A percentile compares a stretch with the other conserved stretches of the same genome.
phyloP scores from a whole-genome alignment of 2,797 vertebrate species.

The Danio choprae region DNA sequence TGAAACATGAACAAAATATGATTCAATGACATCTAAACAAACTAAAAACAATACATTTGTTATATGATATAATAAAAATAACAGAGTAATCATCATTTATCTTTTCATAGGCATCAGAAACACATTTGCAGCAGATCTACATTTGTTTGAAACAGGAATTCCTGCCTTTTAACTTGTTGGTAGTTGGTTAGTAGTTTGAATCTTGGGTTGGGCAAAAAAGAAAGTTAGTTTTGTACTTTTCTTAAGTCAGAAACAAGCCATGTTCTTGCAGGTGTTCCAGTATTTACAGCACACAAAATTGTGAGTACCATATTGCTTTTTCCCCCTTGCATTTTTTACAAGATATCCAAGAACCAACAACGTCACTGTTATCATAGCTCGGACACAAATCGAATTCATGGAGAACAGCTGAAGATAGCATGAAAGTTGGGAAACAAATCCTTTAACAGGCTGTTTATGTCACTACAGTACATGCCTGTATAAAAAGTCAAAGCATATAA shows the following conservation, averaged over 20 bases:
- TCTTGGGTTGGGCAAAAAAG: conserved; percentile 15
- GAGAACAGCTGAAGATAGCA: conserved; percentile 5
- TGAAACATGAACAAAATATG: no score
- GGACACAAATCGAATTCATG: neutral
- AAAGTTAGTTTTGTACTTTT: neutral
- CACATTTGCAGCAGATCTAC: no score
- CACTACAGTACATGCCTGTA: neutral
- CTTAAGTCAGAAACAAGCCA: neutral
- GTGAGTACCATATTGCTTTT: conserved; percentile 8
- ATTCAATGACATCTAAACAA: no score
- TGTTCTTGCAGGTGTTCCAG: neutral
- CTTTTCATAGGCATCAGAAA: no score
- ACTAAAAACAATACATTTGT: no score
- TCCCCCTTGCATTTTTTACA: conserved; percentile 19
- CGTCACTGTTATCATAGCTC: neutral
- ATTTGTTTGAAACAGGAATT: no score
- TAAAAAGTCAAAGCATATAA: conserved; percentile 9
- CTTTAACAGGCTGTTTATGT: conserved; percentile 8
- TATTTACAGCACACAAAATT: conserved; percentile 12
- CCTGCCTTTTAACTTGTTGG: no score
- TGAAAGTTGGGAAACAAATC: conserved; percentile 6
- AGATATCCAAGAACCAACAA: conserved; percentile 7
- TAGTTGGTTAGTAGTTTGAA: neutral
- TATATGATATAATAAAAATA: no score
- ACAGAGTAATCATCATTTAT: no score